Percentiles rank a stretch among this genome's conserved stretches.
Conservation (phyloP, 53 echinoderm and acorn worm species). For the Echinometra lucunter region DNA sequence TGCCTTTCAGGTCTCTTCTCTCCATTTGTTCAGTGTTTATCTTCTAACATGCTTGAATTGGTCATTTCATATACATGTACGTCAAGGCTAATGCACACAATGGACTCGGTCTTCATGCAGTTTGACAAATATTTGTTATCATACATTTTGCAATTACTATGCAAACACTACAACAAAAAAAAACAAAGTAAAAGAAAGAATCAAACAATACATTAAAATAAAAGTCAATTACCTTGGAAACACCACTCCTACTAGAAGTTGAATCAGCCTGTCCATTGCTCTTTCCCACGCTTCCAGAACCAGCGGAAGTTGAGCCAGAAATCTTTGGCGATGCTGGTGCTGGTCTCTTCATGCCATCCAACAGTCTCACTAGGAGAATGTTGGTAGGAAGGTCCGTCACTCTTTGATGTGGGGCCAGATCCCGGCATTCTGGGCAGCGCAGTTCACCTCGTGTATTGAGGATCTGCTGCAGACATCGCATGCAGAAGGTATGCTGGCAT, state of each 20-base stretch:
- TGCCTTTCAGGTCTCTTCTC: background rate
- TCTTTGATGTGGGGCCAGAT: conserved; percentile 76
- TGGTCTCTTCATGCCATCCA: conserved; percentile 87
- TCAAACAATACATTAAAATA: background rate
- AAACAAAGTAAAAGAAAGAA: background rate
- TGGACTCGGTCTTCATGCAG: conserved; percentile 9
- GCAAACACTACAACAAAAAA: background rate
- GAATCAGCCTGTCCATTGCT: conserved; percentile 49
- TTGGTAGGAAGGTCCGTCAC: conserved; percentile 97
- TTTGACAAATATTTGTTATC: conserved; percentile 8
- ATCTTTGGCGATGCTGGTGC: background rate
- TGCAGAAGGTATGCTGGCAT: conserved; percentile 96
- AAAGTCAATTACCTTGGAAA: conserved; percentile 69
- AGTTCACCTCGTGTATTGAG: conserved; percentile 85
- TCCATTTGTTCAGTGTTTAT: background rate
- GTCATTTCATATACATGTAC: conserved; percentile 14
- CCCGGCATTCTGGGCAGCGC: conserved; percentile 94
- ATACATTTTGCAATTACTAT: conserved; percentile 6
- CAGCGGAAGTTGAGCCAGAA: conserved; percentile 49
- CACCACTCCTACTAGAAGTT: conserved; percentile 50
- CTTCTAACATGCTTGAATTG: conserved; percentile 40
- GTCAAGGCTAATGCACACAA: conserved; percentile 16
- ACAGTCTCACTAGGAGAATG: conserved; percentile 88
- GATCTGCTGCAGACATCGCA: conserved; percentile 91
- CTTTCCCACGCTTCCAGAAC: conserved; percentile 40